Evolutionary conservation across 2,797 vertebrate genomes (phyloP).

Genomic region (Myotis daubentonii): DNA sequence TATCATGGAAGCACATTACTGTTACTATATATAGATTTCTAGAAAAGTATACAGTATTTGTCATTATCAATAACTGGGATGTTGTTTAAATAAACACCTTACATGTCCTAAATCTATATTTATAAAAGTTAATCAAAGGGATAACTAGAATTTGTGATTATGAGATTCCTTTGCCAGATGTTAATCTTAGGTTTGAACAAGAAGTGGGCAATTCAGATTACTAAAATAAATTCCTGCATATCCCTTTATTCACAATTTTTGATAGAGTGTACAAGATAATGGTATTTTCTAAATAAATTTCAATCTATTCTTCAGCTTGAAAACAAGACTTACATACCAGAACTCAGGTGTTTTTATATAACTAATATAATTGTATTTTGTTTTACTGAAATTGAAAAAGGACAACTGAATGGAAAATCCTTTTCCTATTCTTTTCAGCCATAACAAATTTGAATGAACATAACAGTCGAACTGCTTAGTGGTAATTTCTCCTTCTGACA

Average conservation of each 20-base stretch:
- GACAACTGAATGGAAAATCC: not conserved
- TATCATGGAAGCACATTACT: not conserved
- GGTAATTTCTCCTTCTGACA: constrained; percentile 35
- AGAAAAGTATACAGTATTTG: not conserved
- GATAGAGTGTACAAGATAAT: constrained; percentile 17
- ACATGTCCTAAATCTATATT: not conserved
- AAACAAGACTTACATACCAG: constrained; percentile 16
- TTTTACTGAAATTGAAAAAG: constrained; percentile 58
- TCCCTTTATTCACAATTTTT: not conserved
- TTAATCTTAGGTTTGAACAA: constrained; percentile 35
- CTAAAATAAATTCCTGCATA: constrained; percentile 26
- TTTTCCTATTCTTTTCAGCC: constrained; percentile 22
- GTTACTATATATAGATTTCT: not conserved
- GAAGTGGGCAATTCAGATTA: not conserved
- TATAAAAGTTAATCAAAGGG: not conserved
- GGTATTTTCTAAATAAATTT: constrained; percentile 24
- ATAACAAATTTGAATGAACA: constrained; percentile 36
- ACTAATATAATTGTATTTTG: constrained; percentile 30
- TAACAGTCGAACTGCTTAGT: constrained; percentile 27
- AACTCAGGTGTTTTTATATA: constrained; percentile 52
- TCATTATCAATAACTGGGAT: not conserved
- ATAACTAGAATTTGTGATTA: not conserved
- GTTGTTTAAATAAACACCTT: constrained; percentile 10
- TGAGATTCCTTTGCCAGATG: not conserved
- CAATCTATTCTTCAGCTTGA: not conserved